These are phyloP conservation scores for Steinernema feltiae DNA, from an alignment of 1,140 invertebrate species.

Conservation along the genomic window DNA sequence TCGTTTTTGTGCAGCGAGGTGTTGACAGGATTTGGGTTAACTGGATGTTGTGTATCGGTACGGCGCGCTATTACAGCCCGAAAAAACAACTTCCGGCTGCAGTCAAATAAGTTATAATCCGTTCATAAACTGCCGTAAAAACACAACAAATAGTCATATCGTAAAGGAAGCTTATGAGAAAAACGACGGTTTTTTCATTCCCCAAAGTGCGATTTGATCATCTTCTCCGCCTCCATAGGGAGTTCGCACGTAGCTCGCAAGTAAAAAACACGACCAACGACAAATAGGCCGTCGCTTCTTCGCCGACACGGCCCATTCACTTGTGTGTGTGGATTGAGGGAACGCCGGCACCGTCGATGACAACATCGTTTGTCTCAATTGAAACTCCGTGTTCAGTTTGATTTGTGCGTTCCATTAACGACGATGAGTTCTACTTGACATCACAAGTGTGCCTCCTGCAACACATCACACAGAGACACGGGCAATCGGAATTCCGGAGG, in stretches of 20 bases:
- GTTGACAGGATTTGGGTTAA: background rate
- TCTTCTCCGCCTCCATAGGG: background rate
- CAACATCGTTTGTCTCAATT: background rate
- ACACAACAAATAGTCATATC: too few species aligned
- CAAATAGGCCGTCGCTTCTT: background rate
- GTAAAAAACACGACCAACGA: background rate
- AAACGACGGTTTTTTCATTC: too few species aligned
- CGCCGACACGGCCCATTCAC: conserved; percentile 9
- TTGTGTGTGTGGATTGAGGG: background rate
- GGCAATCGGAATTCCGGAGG: background rate
- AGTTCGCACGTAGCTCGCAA: background rate
- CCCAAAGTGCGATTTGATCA: too few species aligned
- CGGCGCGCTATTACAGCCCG: too few species aligned
- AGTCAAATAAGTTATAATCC: background rate
- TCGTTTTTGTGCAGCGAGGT: too few species aligned
- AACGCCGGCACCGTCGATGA: background rate
- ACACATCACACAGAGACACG: background rate
- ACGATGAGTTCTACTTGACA: background rate
- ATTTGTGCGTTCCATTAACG: background rate
- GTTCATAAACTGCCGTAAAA: background rate
- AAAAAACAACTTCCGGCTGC: background rate
- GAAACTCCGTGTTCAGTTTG: background rate
- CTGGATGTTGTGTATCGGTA: too few species aligned
- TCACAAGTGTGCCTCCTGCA: background rate
- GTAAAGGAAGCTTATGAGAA: too few species aligned